These are phyloP conservation scores for Cygnus olor DNA, from an alignment of 2,797 vertebrate genomes.

Conservation along the genomic window DNA sequence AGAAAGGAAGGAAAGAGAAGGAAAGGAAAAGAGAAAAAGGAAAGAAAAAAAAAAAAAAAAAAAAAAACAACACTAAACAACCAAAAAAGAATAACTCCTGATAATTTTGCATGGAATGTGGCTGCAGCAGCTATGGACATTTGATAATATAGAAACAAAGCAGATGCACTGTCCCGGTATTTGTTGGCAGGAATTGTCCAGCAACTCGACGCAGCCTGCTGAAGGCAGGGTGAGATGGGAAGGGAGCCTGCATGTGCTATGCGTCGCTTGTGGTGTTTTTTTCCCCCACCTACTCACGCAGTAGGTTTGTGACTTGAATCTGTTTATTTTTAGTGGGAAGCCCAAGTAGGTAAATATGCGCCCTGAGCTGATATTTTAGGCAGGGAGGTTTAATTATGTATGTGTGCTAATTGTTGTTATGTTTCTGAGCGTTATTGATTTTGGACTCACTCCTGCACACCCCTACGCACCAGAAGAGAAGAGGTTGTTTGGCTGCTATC, in stretches of 20 bases:
- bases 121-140: neutral
- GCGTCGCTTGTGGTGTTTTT: neutral
- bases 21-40: neutral
- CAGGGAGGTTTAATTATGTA: neutral
- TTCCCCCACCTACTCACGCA: neutral
- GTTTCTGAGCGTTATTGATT: slow-evolving; percentile 16
- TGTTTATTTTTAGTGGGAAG: slow-evolving; percentile 56
- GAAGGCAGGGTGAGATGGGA: neutral
- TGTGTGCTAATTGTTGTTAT: neutral
- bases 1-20: neutral
- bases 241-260: neutral
- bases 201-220: neutral
- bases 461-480: neutral
- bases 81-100: neutral
- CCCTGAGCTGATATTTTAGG: slow-evolving; percentile 17
- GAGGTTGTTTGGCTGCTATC: neutral
- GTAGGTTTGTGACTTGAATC: neutral
- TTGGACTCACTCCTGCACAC: neutral
- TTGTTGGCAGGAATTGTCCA: neutral
- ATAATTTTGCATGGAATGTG: neutral
- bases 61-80: neutral
- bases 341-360: neutral
- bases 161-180: neutral
- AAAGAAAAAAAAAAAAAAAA: neutral
- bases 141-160: neutral